Evolutionary conservation across 2,797 vertebrate genomes (phyloP).

Genomic region (Betta splendens): DNA sequence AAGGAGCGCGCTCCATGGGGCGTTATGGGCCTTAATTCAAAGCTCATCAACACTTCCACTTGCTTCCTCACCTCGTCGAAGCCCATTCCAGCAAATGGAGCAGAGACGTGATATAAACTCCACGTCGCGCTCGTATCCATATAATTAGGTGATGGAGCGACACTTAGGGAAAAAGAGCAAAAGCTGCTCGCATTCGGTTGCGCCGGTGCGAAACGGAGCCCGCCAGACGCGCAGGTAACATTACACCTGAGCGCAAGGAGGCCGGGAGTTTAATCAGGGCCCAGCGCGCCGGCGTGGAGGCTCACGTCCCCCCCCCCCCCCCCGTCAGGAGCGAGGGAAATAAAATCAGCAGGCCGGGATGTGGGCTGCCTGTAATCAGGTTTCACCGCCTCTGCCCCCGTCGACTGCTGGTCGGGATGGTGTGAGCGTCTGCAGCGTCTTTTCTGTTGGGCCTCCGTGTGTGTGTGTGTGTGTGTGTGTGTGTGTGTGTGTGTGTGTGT

Average conservation of each 20-base stretch:
- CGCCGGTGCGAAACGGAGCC: no score
- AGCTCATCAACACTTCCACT: slow-evolving; percentile 49
- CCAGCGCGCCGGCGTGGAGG: slow-evolving; percentile 49
- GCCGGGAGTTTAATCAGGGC: slow-evolving; percentile 46
- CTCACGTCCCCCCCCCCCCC: slow-evolving; percentile 65
- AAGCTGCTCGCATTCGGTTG: no score
- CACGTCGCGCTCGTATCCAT: no score
- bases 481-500: no score
- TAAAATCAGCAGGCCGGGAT: slow-evolving; percentile 72
- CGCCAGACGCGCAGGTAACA: slow-evolving; percentile 22
- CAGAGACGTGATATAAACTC: slow-evolving; percentile 3
- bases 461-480: no score
- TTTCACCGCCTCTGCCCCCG: slow-evolving; percentile 69
- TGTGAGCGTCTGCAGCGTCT: slow-evolving; percentile 64
- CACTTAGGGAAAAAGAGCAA: no score
- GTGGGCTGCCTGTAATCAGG: slow-evolving; percentile 76
- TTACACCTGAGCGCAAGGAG: slow-evolving; percentile 31
- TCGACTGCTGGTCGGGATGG: slow-evolving; percentile 75
- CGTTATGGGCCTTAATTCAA: slow-evolving; percentile 57
- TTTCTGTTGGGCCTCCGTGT: no score
- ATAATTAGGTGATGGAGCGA: no score
- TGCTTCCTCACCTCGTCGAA: slow-evolving; percentile 30
- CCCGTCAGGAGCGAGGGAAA: slow-evolving; percentile 61
- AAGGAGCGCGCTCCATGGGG: slow-evolving; percentile 55
- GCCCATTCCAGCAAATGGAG: slow-evolving; percentile 28